A percentile compares a stretch with the other conserved stretches of the same genome.
phyloP scores from a whole-genome alignment of 2,113 vertebrate species.

The Rissa tridactyla region DNA sequence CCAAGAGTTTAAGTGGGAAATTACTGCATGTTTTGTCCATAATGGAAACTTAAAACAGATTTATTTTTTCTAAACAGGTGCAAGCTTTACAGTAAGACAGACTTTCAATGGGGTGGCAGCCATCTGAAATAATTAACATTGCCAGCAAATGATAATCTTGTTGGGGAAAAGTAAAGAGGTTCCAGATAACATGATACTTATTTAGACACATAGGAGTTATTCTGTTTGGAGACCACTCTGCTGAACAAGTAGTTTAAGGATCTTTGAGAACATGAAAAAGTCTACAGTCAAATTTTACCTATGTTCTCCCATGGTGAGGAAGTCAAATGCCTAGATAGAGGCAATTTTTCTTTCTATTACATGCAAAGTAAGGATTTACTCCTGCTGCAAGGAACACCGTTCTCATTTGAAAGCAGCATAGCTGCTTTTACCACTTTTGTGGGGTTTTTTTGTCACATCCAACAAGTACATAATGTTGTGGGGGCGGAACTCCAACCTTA shows the following conservation, averaged over 20 bases:
- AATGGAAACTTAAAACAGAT: neutral
- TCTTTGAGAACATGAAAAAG: neutral
- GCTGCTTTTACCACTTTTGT: neutral
- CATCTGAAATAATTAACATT: neutral
- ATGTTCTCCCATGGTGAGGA: neutral
- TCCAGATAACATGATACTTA: neutral
- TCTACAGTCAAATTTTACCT: neutral
- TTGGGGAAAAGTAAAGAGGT: neutral
- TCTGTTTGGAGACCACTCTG: neutral
- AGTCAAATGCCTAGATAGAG: neutral
- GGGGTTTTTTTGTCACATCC: neutral
- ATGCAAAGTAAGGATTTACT: neutral
- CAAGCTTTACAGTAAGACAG: neutral
- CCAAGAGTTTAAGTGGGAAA: constrained; percentile 25
- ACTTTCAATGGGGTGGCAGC: neutral
- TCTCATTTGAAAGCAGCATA: neutral
- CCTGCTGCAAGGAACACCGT: neutral
- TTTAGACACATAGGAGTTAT: neutral
- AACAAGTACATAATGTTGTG: neutral
- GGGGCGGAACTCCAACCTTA: neutral
- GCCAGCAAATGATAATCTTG: neutral
- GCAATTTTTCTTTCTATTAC: neutral
- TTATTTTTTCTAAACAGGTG: neutral
- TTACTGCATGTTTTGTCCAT: neutral
- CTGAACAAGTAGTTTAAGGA: neutral